Evolutionary conservation across 2,797 vertebrate species (phyloP).

Genomic region (Pseudochromis fuscus): DNA sequence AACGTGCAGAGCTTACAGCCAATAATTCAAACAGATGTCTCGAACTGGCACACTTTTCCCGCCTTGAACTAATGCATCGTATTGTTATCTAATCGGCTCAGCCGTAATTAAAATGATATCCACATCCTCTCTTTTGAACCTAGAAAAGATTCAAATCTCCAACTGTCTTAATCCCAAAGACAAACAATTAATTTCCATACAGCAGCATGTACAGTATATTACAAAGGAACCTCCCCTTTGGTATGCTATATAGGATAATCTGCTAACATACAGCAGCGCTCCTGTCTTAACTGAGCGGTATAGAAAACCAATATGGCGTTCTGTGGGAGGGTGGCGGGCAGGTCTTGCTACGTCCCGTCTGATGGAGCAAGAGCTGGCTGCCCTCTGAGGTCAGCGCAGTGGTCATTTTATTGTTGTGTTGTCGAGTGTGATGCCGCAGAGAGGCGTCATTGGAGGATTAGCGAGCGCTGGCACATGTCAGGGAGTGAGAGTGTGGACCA

Average conservation of each 20-base stretch:
- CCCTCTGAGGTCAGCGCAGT: constrained; percentile 56
- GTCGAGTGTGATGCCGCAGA: constrained; percentile 45
- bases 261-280: constrained; percentile 14
- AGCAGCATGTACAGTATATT: constrained; percentile 8
- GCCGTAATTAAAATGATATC: constrained; percentile 68
- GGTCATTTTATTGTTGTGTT: constrained; percentile 62
- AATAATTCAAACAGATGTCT: constrained; percentile 64
- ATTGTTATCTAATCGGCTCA: constrained; percentile 78
- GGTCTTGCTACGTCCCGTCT: constrained; percentile 16
- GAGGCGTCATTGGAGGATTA: constrained; percentile 76
- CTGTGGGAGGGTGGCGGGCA: background rate
- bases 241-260: constrained; percentile 18
- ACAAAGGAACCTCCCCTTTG: constrained; percentile 1
- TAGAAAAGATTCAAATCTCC: constrained; percentile 48
- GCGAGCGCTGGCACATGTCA: constrained; percentile 74
- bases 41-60: constrained; percentile 59
- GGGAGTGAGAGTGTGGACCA: constrained; percentile 75
- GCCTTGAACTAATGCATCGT: constrained; percentile 65
- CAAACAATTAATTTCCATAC: constrained; percentile 58
- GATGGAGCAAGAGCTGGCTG: constrained; percentile 21
- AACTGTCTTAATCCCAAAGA: constrained; percentile 68
- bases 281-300: background rate
- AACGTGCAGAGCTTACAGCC: constrained; percentile 59
- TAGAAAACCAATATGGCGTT: constrained; percentile 28
- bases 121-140: constrained; percentile 61